phyloP scores from a whole-genome alignment of 2,797 vertebrate genomes.

The Paedocypris micromegethes region DNA sequence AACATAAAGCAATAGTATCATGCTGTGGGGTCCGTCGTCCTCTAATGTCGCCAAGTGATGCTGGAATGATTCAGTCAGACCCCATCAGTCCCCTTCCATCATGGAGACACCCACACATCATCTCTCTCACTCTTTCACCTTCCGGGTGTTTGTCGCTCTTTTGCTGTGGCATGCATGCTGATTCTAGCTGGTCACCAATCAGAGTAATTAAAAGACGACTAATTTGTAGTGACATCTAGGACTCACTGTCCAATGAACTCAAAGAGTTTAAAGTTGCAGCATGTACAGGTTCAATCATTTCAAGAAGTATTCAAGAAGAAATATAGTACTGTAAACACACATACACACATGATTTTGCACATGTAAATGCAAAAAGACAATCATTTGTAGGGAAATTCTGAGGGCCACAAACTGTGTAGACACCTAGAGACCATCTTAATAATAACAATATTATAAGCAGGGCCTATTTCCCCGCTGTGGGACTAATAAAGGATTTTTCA shows the following conservation, averaged over 20 bases:
- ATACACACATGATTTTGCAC: too few species aligned
- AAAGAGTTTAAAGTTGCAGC: background rate
- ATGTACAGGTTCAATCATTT: too few species aligned
- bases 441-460: too few species aligned
- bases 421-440: too few species aligned
- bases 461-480: too few species aligned
- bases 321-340: too few species aligned
- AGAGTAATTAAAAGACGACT: conserved; percentile 9
- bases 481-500: too few species aligned
- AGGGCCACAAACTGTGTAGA: too few species aligned
- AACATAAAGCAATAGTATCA: background rate
- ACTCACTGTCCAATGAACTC: background rate
- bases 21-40: background rate
- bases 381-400: too few species aligned
- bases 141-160: background rate
- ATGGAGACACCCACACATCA: conserved; percentile 17
- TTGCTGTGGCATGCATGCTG: conserved; percentile 19
- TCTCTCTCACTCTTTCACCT: conserved; percentile 17
- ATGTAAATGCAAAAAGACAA: too few species aligned
- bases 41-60: background rate
- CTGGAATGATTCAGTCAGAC: conserved; percentile 1
- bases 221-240: conserved; percentile 23
- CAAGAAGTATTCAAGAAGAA: too few species aligned
- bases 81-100: conserved; percentile 3
- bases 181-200: background rate